phyloP scores from a whole-genome alignment of 2,797 vertebrate genomes.

The Phrynocephalus vlangalii region DNA sequence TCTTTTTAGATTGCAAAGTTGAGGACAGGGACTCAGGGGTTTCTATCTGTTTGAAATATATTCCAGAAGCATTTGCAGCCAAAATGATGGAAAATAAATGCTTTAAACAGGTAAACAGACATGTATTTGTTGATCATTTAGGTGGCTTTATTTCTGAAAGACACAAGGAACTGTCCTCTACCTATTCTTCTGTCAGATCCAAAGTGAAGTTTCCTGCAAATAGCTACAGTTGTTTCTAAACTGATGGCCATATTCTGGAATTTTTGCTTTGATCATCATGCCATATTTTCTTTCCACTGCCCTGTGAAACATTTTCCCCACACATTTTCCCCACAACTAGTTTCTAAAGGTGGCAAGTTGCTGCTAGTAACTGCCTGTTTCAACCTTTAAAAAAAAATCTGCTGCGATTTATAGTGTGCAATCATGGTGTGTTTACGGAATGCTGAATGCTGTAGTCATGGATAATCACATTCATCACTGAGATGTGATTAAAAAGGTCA shows the following conservation, averaged over 20 bases:
- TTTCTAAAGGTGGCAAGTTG: background rate
- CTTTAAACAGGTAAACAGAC: background rate
- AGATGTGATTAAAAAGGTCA: background rate
- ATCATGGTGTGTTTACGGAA: background rate
- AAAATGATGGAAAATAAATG: background rate
- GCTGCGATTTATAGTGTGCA: background rate
- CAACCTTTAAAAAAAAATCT: background rate
- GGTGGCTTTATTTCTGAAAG: too few species aligned
- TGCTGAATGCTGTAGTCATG: background rate
- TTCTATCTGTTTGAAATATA: background rate
- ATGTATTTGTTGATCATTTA: background rate
- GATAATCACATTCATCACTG: background rate
- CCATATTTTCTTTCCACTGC: background rate
- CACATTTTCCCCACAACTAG: background rate
- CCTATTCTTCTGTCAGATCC: background rate
- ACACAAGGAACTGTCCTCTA: background rate
- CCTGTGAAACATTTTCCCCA: background rate
- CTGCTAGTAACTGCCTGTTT: background rate
- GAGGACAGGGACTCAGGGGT: too few species aligned
- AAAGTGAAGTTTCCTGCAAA: too few species aligned
- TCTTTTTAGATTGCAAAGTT: too few species aligned
- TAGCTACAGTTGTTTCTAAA: background rate
- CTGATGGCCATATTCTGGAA: background rate
- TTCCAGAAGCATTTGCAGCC: background rate
- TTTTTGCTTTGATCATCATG: background rate